A percentile compares a stretch with the other conserved stretches of the same genome.
These are phyloP conservation scores for Ceratina japonica DNA, from an alignment of 1,140 invertebrate species.

Conservation along the genomic window DNA sequence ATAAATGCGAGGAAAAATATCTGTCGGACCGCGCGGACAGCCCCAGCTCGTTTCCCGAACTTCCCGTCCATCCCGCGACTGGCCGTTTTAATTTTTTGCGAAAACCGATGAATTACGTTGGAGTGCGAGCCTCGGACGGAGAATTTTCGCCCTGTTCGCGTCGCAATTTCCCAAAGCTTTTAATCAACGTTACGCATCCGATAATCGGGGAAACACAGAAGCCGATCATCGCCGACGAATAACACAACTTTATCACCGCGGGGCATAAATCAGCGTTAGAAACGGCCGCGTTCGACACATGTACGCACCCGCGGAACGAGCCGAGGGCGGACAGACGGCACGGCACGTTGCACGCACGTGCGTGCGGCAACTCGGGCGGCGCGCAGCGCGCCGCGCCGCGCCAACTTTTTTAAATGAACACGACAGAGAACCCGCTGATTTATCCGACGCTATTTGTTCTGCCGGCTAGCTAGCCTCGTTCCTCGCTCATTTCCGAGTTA, in stretches of 20 bases:
- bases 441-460: constrained; percentile 58
- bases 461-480: constrained; percentile 6
- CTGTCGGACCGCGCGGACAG: too few species aligned
- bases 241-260: constrained; percentile 29
- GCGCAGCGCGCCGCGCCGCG: too few species aligned
- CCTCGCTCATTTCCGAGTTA: constrained; percentile 35
- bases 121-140: background rate
- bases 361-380: too few species aligned
- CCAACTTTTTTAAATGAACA: constrained; percentile 50
- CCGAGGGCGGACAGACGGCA: background rate
- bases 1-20: constrained; percentile 17
- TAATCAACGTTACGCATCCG: background rate
- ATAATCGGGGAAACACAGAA: constrained; percentile 35
- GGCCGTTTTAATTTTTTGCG: background rate
- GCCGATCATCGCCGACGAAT: constrained; percentile 20
- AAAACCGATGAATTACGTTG: background rate
- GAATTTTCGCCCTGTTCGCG: constrained; percentile 7
- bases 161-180: background rate
- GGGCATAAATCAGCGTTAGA: constrained; percentile 56
- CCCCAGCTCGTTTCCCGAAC: constrained; percentile 18
- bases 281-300: constrained; percentile 2
- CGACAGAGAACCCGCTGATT: constrained; percentile 50
- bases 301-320: too few species aligned
- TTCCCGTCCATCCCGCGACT: constrained; percentile 25
- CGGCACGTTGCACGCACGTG: constrained; percentile 19